phyloP scores from a whole-genome alignment of 2,797 vertebrate species.

The Cryptoprocta ferox region DNA sequence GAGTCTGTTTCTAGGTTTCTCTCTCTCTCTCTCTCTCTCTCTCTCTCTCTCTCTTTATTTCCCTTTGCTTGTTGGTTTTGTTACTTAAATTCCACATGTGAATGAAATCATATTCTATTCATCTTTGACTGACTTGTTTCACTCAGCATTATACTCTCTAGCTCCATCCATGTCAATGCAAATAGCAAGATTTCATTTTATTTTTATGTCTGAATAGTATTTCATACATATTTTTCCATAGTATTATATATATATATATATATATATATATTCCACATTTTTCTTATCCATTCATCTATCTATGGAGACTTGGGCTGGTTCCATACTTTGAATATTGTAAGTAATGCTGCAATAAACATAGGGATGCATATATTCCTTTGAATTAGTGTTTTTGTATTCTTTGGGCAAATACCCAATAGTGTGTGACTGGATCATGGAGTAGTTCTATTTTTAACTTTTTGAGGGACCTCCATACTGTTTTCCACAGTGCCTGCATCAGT shows the following conservation, averaged over 20 bases:
- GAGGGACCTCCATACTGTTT: background rate
- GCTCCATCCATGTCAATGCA: background rate
- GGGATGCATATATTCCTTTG: background rate
- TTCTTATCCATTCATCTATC: background rate
- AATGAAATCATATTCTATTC: background rate
- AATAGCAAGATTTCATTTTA: background rate
- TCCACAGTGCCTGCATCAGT: background rate
- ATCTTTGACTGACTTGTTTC: background rate
- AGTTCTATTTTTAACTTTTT: background rate
- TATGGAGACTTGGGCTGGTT: background rate
- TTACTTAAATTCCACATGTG: background rate
- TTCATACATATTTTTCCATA: too few species aligned
- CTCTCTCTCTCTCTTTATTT: background rate
- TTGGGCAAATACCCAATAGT: background rate
- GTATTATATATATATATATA: too few species aligned
- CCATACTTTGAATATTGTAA: background rate
- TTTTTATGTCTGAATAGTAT: background rate
- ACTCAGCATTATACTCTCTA: background rate
- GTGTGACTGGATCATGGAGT: background rate
- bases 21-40: background rate
- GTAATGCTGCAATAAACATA: background rate
- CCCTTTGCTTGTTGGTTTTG: background rate
- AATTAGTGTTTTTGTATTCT: background rate
- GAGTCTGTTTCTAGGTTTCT: background rate
- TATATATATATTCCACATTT: too few species aligned